These are phyloP conservation scores for Apamea monoglypha DNA, from an alignment of 2,888 invertebrate genomes.

Conservation along the genomic window DNA sequence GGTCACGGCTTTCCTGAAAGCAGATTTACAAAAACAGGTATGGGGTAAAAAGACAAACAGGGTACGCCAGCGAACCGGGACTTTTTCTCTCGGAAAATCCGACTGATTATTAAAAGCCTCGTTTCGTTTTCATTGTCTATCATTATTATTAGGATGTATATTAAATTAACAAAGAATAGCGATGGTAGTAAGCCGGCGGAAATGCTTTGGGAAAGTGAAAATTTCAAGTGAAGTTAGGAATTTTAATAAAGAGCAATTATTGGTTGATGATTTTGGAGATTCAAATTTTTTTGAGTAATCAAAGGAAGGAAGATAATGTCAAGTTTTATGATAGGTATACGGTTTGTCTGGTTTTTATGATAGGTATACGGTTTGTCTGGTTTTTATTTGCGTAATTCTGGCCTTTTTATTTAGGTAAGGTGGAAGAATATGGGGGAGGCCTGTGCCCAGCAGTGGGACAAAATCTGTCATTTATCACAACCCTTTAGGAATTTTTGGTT, in stretches of 20 bases:
- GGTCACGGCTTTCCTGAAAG: conserved; percentile 72
- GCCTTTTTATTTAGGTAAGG: too few relatives aligned
- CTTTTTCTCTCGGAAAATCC: conserved; percentile 73
- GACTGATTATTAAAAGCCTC: conserved; percentile 80
- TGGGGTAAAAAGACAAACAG: conserved; percentile 81
- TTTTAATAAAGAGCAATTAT: conserved; percentile 12
- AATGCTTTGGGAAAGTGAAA: conserved; percentile 31
- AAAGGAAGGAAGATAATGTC: too few relatives aligned
- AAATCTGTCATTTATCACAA: too few relatives aligned
- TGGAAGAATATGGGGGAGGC: too few relatives aligned
- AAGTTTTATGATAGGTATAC: not conserved
- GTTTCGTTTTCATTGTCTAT: conserved; percentile 74
- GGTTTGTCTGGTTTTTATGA: not conserved
- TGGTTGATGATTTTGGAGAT: conserved; percentile 17
- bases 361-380: not conserved
- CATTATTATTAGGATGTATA: conserved; percentile 75
- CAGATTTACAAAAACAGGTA: conserved; percentile 74
- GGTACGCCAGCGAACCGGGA: conserved; percentile 69
- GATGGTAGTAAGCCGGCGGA: conserved; percentile 28
- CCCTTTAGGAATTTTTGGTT: too few relatives aligned
- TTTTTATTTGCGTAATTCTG: not conserved
- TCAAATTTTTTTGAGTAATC: not conserved
- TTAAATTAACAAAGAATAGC: conserved; percentile 72
- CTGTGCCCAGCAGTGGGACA: too few relatives aligned
- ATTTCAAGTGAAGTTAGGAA: not conserved